A percentile compares a stretch with the other conserved stretches of the same genome.
phyloP scores from a whole-genome alignment of 2,797 vertebrate species.

The Lophius americanus region DNA sequence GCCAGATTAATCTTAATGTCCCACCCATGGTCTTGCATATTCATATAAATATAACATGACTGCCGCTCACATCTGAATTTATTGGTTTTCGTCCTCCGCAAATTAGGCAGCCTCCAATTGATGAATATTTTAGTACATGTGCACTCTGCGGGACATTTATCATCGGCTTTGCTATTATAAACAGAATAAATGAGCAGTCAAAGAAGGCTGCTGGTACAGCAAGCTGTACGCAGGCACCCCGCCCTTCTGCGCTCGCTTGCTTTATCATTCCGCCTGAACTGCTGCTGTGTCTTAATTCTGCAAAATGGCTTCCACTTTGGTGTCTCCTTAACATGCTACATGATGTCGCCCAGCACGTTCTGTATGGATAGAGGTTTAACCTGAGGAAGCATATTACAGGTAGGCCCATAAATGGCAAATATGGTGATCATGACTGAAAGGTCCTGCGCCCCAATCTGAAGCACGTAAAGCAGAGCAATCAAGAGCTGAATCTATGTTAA shows the following conservation, averaged over 20 bases:
- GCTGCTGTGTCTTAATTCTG: constrained; percentile 34
- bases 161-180: constrained; percentile 92
- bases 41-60: constrained; percentile 84
- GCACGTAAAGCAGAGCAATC: constrained; percentile 58
- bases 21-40: constrained; percentile 79
- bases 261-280: constrained; percentile 36
- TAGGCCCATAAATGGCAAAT: constrained; percentile 14
- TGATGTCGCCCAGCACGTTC: neutral
- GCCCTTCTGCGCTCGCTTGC: constrained; percentile 29
- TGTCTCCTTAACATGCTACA: constrained; percentile 18
- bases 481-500: constrained; percentile 73
- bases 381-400: neutral
- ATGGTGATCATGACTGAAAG: constrained; percentile 18
- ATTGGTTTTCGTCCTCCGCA: constrained; percentile 83
- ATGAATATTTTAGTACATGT: constrained; percentile 99
- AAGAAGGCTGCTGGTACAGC: constrained; percentile 69
- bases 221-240: constrained; percentile 39
- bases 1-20: constrained; percentile 81
- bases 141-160: constrained; percentile 96
- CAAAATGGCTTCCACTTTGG: constrained; percentile 55
- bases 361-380: constrained; percentile 23
- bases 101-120: constrained; percentile 87
- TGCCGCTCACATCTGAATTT: constrained; percentile 80
- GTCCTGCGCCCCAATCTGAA: constrained; percentile 46
- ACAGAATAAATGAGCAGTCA: constrained; percentile 99